Percentiles rank a stretch among this genome's conserved stretches.
phyloP scores from a whole-genome alignment of 2,797 vertebrate species.

The Pseudomugil tenellus region DNA sequence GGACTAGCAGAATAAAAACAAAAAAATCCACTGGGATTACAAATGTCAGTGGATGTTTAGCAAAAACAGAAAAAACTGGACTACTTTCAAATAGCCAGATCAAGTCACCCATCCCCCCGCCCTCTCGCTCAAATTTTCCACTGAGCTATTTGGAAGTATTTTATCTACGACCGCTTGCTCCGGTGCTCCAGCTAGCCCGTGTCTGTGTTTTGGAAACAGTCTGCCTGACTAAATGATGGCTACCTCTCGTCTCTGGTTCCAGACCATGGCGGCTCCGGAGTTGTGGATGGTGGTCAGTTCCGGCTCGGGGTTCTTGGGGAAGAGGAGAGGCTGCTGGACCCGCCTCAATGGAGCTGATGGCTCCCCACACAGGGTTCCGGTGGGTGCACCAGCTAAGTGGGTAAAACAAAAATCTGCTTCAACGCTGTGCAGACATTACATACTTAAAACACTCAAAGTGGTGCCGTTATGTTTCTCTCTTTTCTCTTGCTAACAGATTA shows the following conservation, averaged over 20 bases:
- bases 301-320: slow-evolving; percentile 77
- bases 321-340: slow-evolving; percentile 81
- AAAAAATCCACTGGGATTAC: slow-evolving; percentile 40
- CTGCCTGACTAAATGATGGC: slow-evolving; percentile 11
- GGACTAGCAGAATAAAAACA: slow-evolving; percentile 27
- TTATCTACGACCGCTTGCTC: slow-evolving; percentile 46
- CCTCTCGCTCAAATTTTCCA: slow-evolving; percentile 43
- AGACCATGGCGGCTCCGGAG: slow-evolving; percentile 77
- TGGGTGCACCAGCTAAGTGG: slow-evolving; percentile 70
- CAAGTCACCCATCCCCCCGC: slow-evolving; percentile 21
- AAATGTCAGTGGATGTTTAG: slow-evolving; percentile 44
- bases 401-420: slow-evolving; percentile 9
- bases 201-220: slow-evolving; percentile 63
- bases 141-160: slow-evolving; percentile 43
- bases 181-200: slow-evolving; percentile 13
- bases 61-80: slow-evolving; percentile 36
- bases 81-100: slow-evolving; percentile 49
- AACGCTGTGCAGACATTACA: neutral
- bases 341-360: slow-evolving; percentile 84
- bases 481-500: neutral
- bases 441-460: neutral
- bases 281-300: slow-evolving; percentile 80
- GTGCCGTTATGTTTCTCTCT: neutral
- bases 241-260: slow-evolving; percentile 75
- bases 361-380: slow-evolving; percentile 84